phyloP scores from a whole-genome alignment of 2,888 invertebrate species.

The Bellardia bayeri region DNA sequence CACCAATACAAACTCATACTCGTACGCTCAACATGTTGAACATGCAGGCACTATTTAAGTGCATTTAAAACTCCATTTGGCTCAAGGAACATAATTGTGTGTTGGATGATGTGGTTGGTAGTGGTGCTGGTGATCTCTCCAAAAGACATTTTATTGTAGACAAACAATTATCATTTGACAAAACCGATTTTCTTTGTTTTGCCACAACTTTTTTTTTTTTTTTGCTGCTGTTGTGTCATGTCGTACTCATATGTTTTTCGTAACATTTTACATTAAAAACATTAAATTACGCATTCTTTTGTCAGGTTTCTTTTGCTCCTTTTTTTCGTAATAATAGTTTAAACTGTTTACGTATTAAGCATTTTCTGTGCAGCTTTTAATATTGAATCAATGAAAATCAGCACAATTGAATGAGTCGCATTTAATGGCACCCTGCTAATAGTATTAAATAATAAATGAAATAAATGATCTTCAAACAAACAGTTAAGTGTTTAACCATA shows the following conservation, averaged over 20 bases:
- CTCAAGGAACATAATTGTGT: conserved; percentile 37
- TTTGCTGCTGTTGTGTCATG: background rate
- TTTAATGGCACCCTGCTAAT: background rate
- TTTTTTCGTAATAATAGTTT: conserved; percentile 19
- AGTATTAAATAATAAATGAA: background rate
- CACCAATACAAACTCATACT: background rate
- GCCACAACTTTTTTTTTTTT: background rate
- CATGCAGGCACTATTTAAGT: conserved; percentile 1
- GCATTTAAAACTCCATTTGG: conserved; percentile 68
- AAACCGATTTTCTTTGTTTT: conserved; percentile 53
- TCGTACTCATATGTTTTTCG: background rate
- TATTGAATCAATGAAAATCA: background rate
- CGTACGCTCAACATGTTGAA: background rate
- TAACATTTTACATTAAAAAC: conserved; percentile 35
- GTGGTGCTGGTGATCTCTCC: conserved; percentile 8
- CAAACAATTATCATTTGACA: conserved; percentile 66
- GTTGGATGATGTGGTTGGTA: no score
- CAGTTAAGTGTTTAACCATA: no score
- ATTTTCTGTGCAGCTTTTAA: conserved; percentile 6
- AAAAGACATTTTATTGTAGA: conserved; percentile 46
- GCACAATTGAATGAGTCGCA: background rate
- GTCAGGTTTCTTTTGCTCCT: conserved; percentile 22
- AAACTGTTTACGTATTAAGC: conserved; percentile 1
- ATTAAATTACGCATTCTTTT: conserved; percentile 50
- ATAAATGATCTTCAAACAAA: background rate